Conservation (phyloP, 2,888 invertebrate genomes). For the Saturnia pavonia region DNA sequence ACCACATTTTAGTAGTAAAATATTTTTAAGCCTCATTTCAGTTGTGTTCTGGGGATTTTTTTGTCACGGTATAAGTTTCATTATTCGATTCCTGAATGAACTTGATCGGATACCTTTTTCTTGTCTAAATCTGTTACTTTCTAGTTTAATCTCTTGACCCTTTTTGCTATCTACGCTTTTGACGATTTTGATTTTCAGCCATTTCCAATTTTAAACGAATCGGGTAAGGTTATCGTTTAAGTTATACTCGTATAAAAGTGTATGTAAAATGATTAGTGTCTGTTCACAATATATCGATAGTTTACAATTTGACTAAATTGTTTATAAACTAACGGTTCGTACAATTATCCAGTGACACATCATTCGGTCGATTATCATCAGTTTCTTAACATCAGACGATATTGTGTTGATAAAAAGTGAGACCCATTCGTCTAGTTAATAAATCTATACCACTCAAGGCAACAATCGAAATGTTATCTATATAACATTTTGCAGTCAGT, state of each 20-base stretch:
- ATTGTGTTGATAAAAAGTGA: background rate
- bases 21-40: no score
- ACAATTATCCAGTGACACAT: no score
- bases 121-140: background rate
- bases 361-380: background rate
- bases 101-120: background rate
- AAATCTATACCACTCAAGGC: constrained; percentile 4
- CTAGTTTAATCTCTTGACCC: background rate
- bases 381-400: background rate
- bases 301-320: no score
- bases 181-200: background rate
- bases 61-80: background rate
- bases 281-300: no score
- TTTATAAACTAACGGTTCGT: no score
- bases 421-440: background rate
- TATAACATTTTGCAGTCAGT: constrained; percentile 10
- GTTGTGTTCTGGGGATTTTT: no score
- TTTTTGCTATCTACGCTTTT: no score
- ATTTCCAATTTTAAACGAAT: background rate
- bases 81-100: background rate
- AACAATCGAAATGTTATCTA: constrained; percentile 8
- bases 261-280: no score
- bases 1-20: no score
- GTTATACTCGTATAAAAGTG: background rate
- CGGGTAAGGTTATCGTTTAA: background rate